Evolutionary conservation across 2,797 vertebrate species (phyloP).

Genomic region (Pantherophis alleghaniensis): DNA sequence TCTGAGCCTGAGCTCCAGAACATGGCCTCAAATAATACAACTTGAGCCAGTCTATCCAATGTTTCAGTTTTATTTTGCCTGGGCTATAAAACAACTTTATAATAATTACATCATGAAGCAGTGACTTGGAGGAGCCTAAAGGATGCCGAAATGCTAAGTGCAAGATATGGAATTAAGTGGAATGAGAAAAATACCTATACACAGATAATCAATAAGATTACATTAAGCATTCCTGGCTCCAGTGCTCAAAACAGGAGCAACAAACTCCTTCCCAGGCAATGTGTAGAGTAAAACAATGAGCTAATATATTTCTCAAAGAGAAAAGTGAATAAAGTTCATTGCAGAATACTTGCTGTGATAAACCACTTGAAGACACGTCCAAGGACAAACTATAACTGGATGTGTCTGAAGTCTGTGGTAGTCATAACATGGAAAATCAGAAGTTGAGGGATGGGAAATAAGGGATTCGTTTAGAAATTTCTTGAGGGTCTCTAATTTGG

Average conservation of each 20-base stretch:
- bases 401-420: background rate
- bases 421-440: background rate
- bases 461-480: background rate
- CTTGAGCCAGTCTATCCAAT: conserved; percentile 33
- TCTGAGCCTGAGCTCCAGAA: background rate
- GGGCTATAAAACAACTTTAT: conserved; percentile 49
- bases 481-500: background rate
- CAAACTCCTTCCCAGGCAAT: conserved; percentile 13
- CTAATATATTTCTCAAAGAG: conserved; percentile 45
- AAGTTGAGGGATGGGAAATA: background rate
- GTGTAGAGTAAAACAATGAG: conserved; percentile 33
- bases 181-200: conserved; percentile 50
- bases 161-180: conserved; percentile 5
- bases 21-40: conserved; percentile 36
- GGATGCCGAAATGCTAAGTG: conserved; percentile 28
- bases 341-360: background rate
- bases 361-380: background rate
- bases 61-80: conserved; percentile 61
- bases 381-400: background rate
- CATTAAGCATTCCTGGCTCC: conserved; percentile 24
- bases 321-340: conserved; percentile 19
- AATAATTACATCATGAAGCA: conserved; percentile 43
- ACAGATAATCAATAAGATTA: conserved; percentile 37
- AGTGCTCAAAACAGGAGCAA: background rate
- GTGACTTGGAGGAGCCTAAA: conserved; percentile 37